Conservation (phyloP, 2,888 invertebrate genomes). For the Drosophila prostipennis region DNA sequence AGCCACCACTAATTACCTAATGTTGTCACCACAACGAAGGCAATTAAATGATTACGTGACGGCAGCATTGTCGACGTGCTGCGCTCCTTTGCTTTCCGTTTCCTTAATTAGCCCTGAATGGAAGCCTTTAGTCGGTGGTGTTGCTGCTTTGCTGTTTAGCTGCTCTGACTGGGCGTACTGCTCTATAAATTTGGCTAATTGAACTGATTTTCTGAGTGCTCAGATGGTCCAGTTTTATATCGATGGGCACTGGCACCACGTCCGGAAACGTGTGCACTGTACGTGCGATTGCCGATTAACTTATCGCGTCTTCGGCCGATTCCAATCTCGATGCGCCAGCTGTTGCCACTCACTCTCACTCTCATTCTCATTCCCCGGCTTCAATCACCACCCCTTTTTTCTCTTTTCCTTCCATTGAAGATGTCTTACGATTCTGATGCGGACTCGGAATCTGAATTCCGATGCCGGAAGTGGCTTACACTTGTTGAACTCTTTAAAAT, state of each 20-base stretch:
- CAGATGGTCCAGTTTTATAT: conserved; percentile 70
- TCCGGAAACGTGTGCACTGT: conserved; percentile 66
- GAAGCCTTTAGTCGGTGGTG: conserved; percentile 15
- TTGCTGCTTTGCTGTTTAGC: conserved; percentile 20
- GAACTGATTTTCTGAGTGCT: conserved; percentile 71
- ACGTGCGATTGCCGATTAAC: conserved; percentile 62
- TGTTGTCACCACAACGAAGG: conserved; percentile 75
- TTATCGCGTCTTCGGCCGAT: conserved; percentile 52
- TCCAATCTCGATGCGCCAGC: conserved; percentile 33
- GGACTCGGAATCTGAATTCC: background rate
- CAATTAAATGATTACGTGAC: conserved; percentile 73
- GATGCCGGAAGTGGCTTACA: conserved; percentile 49
- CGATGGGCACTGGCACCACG: conserved; percentile 45
- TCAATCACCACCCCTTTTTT: conserved; percentile 1
- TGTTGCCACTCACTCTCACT: conserved; percentile 22
- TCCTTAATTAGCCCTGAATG: conserved; percentile 41
- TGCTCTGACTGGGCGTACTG: conserved; percentile 43
- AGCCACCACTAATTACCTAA: conserved; percentile 71
- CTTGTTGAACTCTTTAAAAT: conserved; percentile 55
- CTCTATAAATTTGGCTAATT: conserved; percentile 71
- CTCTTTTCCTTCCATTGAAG: conserved; percentile 8
- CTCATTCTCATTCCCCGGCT: conserved; percentile 12
- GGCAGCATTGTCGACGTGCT: conserved; percentile 43
- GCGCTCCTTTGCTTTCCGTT: conserved; percentile 13
- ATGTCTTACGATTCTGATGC: conserved; percentile 13